A percentile compares a stretch with the other conserved stretches of the same genome.
phyloP scores from a whole-genome alignment of 2,113 vertebrate genomes.

The Etheostoma cragini region DNA sequence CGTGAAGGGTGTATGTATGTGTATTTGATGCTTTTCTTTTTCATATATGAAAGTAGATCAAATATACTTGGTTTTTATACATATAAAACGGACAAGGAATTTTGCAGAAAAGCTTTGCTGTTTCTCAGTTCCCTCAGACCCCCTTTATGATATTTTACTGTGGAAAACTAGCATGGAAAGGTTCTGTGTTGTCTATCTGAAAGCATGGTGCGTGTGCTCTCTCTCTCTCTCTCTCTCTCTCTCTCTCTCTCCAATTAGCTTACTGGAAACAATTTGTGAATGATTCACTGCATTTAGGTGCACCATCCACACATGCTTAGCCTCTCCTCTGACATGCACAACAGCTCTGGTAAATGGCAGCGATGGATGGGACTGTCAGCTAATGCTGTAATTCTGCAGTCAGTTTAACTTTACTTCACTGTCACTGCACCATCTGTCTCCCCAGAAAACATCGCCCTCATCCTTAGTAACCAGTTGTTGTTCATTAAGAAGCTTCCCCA shows the following conservation, averaged over 20 bases:
- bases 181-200: not conserved
- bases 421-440: constrained; percentile 12
- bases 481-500: constrained; percentile 15
- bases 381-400: constrained; percentile 22
- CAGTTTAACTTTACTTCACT: constrained; percentile 10
- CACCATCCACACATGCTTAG: not conserved
- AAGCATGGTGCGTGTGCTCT: not conserved
- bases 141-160: not conserved
- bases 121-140: not conserved
- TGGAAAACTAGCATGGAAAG: no score
- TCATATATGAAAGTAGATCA: no score
- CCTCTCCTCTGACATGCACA: not conserved
- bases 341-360: not conserved
- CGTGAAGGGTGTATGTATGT: no score
- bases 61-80: no score
- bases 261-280: constrained; percentile 6
- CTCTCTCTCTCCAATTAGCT: not conserved
- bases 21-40: no score
- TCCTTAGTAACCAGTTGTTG: not conserved
- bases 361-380: not conserved
- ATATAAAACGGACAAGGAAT: not conserved
- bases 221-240: not conserved
- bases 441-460: not conserved
- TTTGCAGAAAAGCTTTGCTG: not conserved
- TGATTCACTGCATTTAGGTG: constrained; percentile 16